A percentile compares a stretch with the other conserved stretches of the same genome.
phyloP scores from a whole-genome alignment of 2,113 vertebrate genomes.

The Pachycephala philippinensis region DNA sequence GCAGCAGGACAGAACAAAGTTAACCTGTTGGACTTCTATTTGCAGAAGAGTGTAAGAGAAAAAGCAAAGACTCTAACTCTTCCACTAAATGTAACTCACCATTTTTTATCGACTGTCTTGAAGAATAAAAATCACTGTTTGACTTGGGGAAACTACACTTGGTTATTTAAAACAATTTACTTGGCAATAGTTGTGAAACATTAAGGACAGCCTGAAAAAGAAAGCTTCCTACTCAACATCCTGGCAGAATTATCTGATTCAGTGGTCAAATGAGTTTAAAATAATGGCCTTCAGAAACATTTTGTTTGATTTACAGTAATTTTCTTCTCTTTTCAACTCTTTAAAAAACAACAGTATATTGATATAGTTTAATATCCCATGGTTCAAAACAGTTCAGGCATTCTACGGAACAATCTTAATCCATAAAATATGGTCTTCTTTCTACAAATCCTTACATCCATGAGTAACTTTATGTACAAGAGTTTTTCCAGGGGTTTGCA shows the following conservation, averaged over 20 bases:
- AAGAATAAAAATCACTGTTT: background rate
- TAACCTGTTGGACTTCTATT: background rate
- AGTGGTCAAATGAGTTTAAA: conserved; percentile 27
- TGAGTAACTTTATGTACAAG: background rate
- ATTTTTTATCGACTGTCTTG: conserved; percentile 1
- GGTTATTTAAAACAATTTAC: conserved; percentile 31
- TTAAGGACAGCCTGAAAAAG: background rate
- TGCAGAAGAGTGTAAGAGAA: background rate
- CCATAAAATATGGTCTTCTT: background rate
- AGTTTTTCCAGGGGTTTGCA: background rate
- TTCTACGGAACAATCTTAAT: background rate
- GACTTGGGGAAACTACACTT: background rate
- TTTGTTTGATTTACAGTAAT: conserved; percentile 29
- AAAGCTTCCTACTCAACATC: background rate
- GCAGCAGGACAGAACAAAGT: background rate
- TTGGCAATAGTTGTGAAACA: background rate
- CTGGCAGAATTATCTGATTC: background rate
- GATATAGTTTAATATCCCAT: background rate
- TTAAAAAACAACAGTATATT: background rate
- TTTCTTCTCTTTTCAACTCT: background rate
- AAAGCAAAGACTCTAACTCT: background rate
- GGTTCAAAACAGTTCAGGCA: background rate
- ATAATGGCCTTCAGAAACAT: background rate
- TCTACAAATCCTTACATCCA: conserved; percentile 12
- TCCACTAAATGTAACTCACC: background rate